Base-by-base conservation (phyloP, 2,888 invertebrate species). In the Stenoptilia bipunctidactyla region DNA sequence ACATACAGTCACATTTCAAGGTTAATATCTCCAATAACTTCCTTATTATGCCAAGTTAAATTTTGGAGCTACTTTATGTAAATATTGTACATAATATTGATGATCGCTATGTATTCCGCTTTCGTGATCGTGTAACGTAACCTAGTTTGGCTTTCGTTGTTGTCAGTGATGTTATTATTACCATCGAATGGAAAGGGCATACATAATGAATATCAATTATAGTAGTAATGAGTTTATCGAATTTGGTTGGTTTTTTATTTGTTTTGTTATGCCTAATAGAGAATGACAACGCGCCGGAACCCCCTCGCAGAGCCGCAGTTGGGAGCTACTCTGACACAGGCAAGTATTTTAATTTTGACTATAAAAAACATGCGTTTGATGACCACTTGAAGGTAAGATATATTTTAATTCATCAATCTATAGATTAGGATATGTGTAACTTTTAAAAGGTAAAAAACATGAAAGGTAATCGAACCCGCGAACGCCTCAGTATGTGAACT, bases 1-100 rank as follows among this genome's bases (percentile, higher is more conserved):
- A 70, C 90, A 90, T 56, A 88, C 90, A 52, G 91, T 91, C 73
- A 90, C 88, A 66, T 89, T 90, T 66, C 87, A 91, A 90, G 90
- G 92, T 92, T 88, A 77, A 61, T 76, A 61, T 58, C 48, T 52
- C 44, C 52, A 55, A 40, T 45, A 44, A 50, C 63, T 42, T 49
- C 43, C 42, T 45, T 41, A 48, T 49, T 42, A 49, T 55, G n/a
- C 20, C 8, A 20, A 20, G 66, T 68, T 77, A 72, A 67, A 66
- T 71, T 70, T 77, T 80, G 82, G 79, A 80, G 75, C 55, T 58
- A 64, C 52, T 56, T 61, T 60, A 55, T 47, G 48, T 47, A 46
- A 54, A 51, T 46, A 50, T 53, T 55, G 53, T 59, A 56, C 48
- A 47, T 53, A 58, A 55, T 69, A 69, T 69, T 70, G 68, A 67